Evolutionary conservation across 2,888 invertebrate species (phyloP).

Genomic region (Amiota minor): DNA sequence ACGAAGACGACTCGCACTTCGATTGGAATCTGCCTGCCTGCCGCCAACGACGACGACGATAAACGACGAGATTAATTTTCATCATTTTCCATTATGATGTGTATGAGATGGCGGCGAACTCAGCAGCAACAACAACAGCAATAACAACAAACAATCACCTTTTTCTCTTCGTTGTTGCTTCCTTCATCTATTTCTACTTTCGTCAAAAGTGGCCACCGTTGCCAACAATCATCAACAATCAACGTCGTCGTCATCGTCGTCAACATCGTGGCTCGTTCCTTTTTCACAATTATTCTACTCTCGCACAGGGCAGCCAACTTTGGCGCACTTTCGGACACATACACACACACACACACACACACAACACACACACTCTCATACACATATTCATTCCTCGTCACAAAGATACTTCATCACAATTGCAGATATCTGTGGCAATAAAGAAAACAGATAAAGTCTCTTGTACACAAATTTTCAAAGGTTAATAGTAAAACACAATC

Average conservation of each 20-base stretch:
- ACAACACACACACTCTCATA: constrained; percentile 35
- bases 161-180: background rate
- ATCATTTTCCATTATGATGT: constrained; percentile 50
- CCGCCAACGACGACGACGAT: background rate
- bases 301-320: constrained; percentile 34
- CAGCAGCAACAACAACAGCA: constrained; percentile 37
- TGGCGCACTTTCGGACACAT: constrained; percentile 21
- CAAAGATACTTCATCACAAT: background rate
- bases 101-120: constrained; percentile 14
- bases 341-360: constrained; percentile 36
- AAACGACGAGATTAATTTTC: constrained; percentile 47
- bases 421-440: background rate
- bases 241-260: background rate
- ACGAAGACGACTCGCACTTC: no score
- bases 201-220: background rate
- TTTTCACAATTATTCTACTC: constrained; percentile 11
- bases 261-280: background rate
- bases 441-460: constrained; percentile 35
- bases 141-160: constrained; percentile 5
- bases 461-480: constrained; percentile 39
- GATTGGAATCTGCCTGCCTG: no score
- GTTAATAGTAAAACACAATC: constrained; percentile 43
- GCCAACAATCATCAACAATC: background rate
- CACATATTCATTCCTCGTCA: background rate
- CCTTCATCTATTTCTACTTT: background rate